Percentiles rank a stretch among this genome's conserved stretches.
These are phyloP conservation scores for Anguilla marmorata DNA, from an alignment of 2,797 vertebrate species.

Conservation along the genomic window DNA sequence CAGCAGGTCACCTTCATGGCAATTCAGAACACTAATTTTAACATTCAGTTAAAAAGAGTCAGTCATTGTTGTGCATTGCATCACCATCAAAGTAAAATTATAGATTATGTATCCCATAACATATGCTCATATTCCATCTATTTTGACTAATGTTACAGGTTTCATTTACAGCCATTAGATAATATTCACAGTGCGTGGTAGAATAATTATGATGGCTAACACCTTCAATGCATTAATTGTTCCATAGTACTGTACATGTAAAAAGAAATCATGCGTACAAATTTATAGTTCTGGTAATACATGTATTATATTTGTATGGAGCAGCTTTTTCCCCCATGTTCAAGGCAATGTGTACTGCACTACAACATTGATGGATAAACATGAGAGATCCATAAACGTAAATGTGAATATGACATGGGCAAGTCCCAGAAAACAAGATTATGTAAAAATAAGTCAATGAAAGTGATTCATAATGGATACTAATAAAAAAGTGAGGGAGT, in stretches of 20 bases:
- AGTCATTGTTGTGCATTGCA: neutral
- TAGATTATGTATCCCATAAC: neutral
- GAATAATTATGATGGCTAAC: neutral
- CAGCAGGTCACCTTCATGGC: slow-evolving; percentile 32
- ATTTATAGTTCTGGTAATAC: neutral
- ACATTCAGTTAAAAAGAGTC: neutral
- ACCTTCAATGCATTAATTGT: neutral
- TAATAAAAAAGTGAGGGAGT: too few relatives aligned
- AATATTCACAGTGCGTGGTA: neutral
- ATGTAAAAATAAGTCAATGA: neutral
- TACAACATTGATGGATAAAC: neutral
- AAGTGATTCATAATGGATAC: neutral
- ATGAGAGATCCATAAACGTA: neutral
- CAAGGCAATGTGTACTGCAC: neutral
- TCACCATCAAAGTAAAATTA: neutral
- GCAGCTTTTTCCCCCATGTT: neutral
- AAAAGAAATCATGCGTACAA: neutral
- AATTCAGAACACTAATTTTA: neutral
- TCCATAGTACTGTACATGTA: neutral
- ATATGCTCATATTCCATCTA: neutral
- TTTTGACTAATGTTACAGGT: neutral
- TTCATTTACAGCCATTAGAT: neutral
- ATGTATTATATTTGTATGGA: neutral
- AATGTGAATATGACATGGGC: neutral
- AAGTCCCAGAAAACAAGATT: neutral